These are phyloP conservation scores for Cacatua alba DNA, from an alignment of 2,113 vertebrate species.

Conservation along the genomic window DNA sequence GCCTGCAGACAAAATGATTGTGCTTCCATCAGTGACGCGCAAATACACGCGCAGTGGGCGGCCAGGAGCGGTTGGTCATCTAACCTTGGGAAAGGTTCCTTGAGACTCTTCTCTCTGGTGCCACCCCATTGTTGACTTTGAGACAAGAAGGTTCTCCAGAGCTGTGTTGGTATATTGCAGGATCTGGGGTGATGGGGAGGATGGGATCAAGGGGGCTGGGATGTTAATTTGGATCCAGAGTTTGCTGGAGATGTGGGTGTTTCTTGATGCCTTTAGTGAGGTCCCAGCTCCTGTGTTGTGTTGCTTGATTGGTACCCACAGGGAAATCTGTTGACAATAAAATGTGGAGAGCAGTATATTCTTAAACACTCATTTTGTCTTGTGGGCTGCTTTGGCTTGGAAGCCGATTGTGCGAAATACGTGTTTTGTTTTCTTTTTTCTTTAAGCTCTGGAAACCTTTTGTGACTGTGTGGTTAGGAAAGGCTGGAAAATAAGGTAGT, in stretches of 20 bases:
- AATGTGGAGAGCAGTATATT: not conserved
- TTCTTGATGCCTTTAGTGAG: not conserved
- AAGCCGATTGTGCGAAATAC: not conserved
- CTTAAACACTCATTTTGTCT: not conserved
- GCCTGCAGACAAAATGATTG: not conserved
- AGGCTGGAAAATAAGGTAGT: not conserved
- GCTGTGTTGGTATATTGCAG: not conserved
- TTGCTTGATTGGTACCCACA: not conserved
- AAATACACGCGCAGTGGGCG: fast-evolving
- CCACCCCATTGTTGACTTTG: not conserved
- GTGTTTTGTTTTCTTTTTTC: too few relatives aligned
- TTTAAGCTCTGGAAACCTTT: not conserved
- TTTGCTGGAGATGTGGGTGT: not conserved
- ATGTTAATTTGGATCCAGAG: not conserved
- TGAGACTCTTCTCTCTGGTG: fast-evolving
- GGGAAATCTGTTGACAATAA: not conserved
- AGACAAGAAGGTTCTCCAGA: too few relatives aligned
- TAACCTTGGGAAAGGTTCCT: not conserved
- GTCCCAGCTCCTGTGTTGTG: not conserved
- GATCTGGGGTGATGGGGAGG: not conserved
- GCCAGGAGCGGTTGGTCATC: fast-evolving
- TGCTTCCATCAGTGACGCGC: not conserved
- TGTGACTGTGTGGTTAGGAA: not conserved
- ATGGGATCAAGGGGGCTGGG: too few relatives aligned
- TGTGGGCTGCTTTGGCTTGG: not conserved